Conservation (phyloP, 1,140 invertebrate species). For the Thaumatotibia leucotreta region DNA sequence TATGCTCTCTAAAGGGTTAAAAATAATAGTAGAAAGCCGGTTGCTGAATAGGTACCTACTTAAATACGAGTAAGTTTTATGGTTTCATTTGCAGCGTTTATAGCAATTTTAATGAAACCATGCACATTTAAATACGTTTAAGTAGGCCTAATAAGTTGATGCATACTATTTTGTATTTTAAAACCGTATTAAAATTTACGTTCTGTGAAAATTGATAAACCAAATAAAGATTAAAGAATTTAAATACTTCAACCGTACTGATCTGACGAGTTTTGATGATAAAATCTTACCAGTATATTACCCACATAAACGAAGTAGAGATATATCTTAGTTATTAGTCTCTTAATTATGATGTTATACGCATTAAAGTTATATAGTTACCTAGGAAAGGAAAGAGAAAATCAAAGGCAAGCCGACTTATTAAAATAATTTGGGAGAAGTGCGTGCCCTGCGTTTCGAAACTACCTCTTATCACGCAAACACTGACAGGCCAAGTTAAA, state of each 20-base stretch:
- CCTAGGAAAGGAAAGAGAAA: conserved; percentile 32
- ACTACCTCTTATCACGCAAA: conserved; percentile 57
- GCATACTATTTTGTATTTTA: not conserved
- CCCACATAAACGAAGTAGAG: not conserved
- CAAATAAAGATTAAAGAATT: not conserved
- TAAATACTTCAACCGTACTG: not conserved
- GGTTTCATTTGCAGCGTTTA: not conserved
- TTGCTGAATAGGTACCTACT: no score
- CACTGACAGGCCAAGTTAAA: conserved; percentile 8
- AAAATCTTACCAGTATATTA: not conserved
- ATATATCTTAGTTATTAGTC: not conserved
- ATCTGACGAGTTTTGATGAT: not conserved
- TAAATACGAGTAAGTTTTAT: no score
- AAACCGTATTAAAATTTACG: not conserved
- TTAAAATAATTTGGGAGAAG: conserved; percentile 70
- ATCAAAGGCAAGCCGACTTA: conserved; percentile 70
- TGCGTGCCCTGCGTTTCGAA: conserved; percentile 58
- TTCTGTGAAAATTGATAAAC: not conserved
- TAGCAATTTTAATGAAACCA: not conserved
- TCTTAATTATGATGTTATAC: conserved; percentile 24
- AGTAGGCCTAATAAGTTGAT: not conserved
- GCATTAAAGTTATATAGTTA: conserved; percentile 26
- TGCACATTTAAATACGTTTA: no score
- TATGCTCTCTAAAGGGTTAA: no score
- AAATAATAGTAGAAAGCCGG: no score